These are phyloP conservation scores for Bicyclus anynana DNA, from an alignment of 1,140 invertebrate genomes.

Conservation along the genomic window DNA sequence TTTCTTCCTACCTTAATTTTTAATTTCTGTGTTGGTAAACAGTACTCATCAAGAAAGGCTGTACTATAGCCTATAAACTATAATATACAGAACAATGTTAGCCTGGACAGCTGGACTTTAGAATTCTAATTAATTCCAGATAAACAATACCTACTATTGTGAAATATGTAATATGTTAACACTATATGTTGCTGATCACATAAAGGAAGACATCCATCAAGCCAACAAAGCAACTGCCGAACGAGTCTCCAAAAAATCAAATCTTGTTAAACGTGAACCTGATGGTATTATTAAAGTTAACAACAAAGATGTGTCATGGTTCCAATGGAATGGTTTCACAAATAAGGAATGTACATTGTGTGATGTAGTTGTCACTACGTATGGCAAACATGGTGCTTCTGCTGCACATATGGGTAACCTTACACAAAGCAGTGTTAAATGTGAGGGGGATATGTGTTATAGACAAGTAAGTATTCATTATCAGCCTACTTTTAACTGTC, in stretches of 20 bases:
- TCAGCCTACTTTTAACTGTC: background rate
- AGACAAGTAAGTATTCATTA: slow-evolving; percentile 31
- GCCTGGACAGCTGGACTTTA: background rate
- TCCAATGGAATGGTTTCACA: slow-evolving; percentile 42
- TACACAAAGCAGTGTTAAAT: slow-evolving; percentile 27
- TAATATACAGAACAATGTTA: background rate
- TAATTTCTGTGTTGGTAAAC: no score
- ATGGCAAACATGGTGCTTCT: slow-evolving; percentile 22
- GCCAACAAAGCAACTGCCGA: slow-evolving; percentile 24
- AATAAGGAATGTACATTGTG: slow-evolving; percentile 38
- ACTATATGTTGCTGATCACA: slow-evolving; percentile 21
- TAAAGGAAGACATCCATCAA: slow-evolving; percentile 29
- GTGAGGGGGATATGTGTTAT: slow-evolving; percentile 26
- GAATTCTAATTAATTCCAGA: slow-evolving; percentile 26
- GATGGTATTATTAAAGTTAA: slow-evolving; percentile 27
- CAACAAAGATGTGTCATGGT: slow-evolving; percentile 24
- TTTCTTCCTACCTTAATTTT: no score
- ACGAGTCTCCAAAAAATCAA: background rate
- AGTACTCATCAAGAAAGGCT: no score
- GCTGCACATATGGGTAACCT: slow-evolving; percentile 37
- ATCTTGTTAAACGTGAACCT: slow-evolving; percentile 14
- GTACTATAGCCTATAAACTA: no score
- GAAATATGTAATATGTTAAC: slow-evolving; percentile 38
- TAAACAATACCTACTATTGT: slow-evolving; percentile 41
- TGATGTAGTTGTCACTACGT: slow-evolving; percentile 15